A percentile compares a stretch with the other conserved stretches of the same genome.
These are phyloP conservation scores for Spilogale gracilis DNA, from an alignment of 2,113 vertebrate genomes.

Conservation along the genomic window DNA sequence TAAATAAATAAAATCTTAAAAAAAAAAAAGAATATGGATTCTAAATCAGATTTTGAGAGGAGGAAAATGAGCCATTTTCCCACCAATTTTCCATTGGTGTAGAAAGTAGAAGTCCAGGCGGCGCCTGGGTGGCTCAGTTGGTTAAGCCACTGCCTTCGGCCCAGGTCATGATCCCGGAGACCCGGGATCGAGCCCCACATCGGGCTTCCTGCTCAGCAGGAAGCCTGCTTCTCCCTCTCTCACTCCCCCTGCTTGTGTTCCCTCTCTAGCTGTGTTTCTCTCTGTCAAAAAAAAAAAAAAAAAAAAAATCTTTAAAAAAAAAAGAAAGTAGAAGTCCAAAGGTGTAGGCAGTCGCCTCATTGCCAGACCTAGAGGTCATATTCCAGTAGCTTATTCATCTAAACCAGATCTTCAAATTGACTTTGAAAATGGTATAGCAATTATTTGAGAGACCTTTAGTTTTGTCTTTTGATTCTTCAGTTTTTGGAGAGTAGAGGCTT, in stretches of 20 bases:
- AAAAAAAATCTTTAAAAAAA: no score
- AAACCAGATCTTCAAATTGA: not conserved
- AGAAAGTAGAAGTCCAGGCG: constrained; percentile 19
- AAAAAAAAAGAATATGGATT: not conserved
- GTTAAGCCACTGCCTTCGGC: no score
- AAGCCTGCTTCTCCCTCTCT: no score
- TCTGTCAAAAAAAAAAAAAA: no score
- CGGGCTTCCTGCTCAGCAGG: no score
- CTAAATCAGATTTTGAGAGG: not conserved
- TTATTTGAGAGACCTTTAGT: not conserved
- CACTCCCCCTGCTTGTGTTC: no score
- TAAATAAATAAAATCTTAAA: no score
- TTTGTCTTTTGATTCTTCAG: not conserved
- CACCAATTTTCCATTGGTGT: not conserved
- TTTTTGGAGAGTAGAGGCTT: not conserved
- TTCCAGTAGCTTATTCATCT: not conserved
- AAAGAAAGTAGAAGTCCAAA: constrained; percentile 18
- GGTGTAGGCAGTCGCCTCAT: not conserved
- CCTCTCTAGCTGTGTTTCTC: no score
- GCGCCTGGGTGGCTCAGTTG: no score
- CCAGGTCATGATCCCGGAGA: no score
- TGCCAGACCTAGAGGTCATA: not conserved
- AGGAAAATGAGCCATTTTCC: not conserved
- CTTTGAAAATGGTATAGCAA: constrained; percentile 31
- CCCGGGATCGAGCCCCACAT: no score